Evolutionary conservation across 2,888 invertebrate genomes (phyloP).

Genomic region (Polietes domitor): DNA sequence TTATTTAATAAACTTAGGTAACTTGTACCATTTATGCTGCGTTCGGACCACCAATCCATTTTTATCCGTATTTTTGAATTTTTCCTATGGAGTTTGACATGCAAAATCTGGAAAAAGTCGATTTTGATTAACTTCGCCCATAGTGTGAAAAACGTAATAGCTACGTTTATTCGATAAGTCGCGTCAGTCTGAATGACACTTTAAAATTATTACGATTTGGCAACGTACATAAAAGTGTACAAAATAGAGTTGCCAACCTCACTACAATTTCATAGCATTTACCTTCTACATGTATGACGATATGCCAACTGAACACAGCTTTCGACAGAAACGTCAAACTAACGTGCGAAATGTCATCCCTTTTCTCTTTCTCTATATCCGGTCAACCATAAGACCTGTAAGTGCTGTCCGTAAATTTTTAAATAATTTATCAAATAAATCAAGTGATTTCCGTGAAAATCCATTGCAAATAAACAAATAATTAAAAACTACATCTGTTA

Average conservation of each 20-base stretch:
- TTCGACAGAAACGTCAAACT: slow-evolving; percentile 68
- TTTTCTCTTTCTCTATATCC: slow-evolving; percentile 79
- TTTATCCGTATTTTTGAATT: too few relatives aligned
- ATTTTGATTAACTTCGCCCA: too few relatives aligned
- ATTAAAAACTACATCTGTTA: background rate
- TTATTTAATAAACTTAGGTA: too few relatives aligned
- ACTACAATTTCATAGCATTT: background rate
- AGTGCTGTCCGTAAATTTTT: slow-evolving; percentile 72
- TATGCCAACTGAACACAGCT: slow-evolving; percentile 42
- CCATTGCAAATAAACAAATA: slow-evolving; percentile 43
- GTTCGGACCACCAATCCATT: too few relatives aligned
- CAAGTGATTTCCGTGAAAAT: slow-evolving; percentile 69
- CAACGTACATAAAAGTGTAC: background rate
- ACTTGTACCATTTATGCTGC: too few relatives aligned
- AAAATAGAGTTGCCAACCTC: slow-evolving; percentile 22
- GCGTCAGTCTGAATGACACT: too few relatives aligned
- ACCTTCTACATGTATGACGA: slow-evolving; percentile 20
- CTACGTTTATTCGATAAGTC: too few relatives aligned
- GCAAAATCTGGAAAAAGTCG: too few relatives aligned
- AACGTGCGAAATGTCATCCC: slow-evolving; percentile 73
- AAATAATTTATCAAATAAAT: slow-evolving; percentile 71
- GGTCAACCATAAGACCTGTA: slow-evolving; percentile 80
- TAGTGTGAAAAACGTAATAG: too few relatives aligned
- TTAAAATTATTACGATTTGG: too few relatives aligned
- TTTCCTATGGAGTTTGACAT: too few relatives aligned